Conservation (phyloP, 2,888 invertebrate species). For the Drosophila bunnanda region DNA sequence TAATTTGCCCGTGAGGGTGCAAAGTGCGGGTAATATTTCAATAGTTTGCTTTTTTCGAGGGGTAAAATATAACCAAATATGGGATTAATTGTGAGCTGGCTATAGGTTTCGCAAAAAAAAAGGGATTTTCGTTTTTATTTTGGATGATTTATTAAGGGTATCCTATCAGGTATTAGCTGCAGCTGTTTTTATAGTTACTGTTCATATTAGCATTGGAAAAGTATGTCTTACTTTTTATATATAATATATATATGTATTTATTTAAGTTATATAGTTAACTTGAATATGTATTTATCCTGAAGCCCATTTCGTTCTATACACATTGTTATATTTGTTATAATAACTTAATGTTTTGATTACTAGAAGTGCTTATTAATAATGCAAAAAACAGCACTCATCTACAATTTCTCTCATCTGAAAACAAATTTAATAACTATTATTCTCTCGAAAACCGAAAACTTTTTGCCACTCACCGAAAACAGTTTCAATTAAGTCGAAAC, state of each 20-base stretch:
- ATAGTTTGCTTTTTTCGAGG: slow-evolving; percentile 35
- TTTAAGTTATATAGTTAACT: no score
- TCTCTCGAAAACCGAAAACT: not conserved
- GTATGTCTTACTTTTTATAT: not conserved
- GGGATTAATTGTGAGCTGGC: slow-evolving; percentile 63
- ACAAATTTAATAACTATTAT: not conserved
- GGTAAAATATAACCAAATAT: slow-evolving; percentile 53
- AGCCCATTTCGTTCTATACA: no score
- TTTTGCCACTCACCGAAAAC: slow-evolving; percentile 31
- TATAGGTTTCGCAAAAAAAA: slow-evolving; percentile 11
- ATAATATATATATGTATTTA: not conserved
- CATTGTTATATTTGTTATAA: no score
- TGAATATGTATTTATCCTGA: no score
- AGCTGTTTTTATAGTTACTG: slow-evolving; percentile 18
- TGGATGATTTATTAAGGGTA: slow-evolving; percentile 37
- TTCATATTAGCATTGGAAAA: no score
- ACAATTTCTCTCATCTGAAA: not conserved
- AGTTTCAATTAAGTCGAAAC: slow-evolving; percentile 66
- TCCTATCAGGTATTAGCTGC: slow-evolving; percentile 22
- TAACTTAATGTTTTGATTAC: no score
- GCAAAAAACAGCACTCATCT: not conserved
- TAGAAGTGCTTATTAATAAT: not conserved
- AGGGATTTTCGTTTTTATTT: slow-evolving; percentile 40
- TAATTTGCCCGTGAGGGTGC: slow-evolving; percentile 57
- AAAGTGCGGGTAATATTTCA: slow-evolving; percentile 48